Base-by-base conservation (phyloP, 2,888 invertebrate genomes). In the Epinotia bilunana region DNA sequence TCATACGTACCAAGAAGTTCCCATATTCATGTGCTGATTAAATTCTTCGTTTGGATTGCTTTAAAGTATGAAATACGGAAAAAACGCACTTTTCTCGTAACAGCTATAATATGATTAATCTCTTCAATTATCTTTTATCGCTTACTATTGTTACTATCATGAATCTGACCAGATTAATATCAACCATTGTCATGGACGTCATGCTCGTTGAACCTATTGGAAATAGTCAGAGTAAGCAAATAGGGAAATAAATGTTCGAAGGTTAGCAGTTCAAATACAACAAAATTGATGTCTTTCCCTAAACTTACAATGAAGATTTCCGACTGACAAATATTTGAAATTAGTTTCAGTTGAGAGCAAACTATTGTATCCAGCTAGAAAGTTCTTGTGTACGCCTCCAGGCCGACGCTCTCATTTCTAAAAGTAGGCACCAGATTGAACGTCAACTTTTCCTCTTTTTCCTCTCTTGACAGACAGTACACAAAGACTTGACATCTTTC, bases 401-500 rank as follows among this genome's bases (percentile, higher is more conserved):
- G 83, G 77, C 83, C 80, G 83, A 79, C 79, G 73, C 82, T 89
- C 85, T 90, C 90, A 90, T 91, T 88, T 91, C 84, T 87, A 80
- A 88, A 90, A 90, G 90, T 90, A 90, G 86, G 86, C 88, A 87
- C 83, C 83, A 86, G 87, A 90, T 90, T 88, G 88, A 83, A 90
- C 89, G 87, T 86, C 89, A 90, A 89, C 86, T 90, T 91, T 90
- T 86, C 83, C 81, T 83, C 83, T 88, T 89, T 90, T 88, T 84
- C 78, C 77, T 83, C 78, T 81, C 82, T 83, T 83, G 86, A 85
- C 86, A 88, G 86, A 86, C 83, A 83, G 82, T 83, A 84, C 83
- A 88, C 85, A 90, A 89, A 90, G 88, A 83, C 86, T 86, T 86
- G 83, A 80, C 81, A 85, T 87, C 82, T 86, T 84, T 82, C 84